These are phyloP conservation scores for Acrobasis consociella DNA, from an alignment of 2,888 invertebrate genomes.

Conservation along the genomic window DNA sequence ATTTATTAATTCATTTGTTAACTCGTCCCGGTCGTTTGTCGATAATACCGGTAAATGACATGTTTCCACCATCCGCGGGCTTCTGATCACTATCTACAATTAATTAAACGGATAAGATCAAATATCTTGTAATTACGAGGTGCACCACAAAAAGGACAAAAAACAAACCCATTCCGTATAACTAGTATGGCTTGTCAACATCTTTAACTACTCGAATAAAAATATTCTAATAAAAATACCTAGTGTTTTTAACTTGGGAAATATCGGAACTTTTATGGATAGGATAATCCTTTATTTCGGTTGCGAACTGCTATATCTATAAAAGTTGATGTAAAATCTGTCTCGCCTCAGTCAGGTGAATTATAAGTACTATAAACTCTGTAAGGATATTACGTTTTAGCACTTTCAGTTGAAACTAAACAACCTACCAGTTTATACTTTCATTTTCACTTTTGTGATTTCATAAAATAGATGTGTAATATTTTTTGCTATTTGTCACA, in stretches of 20 bases:
- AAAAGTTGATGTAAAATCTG: background rate
- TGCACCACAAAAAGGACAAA: conserved; percentile 18
- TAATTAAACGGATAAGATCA: conserved; percentile 37
- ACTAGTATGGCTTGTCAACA: conserved; percentile 20
- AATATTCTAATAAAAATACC: conserved; percentile 19
- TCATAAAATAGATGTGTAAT: too few relatives aligned
- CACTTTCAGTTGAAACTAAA: too few relatives aligned
- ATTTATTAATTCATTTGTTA: conserved; percentile 23
- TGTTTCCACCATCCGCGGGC: conserved; percentile 29
- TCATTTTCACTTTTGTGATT: too few relatives aligned
- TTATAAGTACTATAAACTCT: background rate
- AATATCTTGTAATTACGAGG: conserved; percentile 22
- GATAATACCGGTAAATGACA: conserved; percentile 25
- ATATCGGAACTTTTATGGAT: conserved; percentile 9
- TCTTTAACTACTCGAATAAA: conserved; percentile 20
- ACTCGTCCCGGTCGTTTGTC: conserved; percentile 19
- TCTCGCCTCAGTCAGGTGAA: background rate
- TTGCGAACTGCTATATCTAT: conserved; percentile 1
- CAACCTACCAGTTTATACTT: too few relatives aligned
- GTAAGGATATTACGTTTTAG: background rate
- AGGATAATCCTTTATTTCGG: conserved; percentile 2
- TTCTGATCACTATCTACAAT: conserved; percentile 33
- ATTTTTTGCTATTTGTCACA: too few relatives aligned
- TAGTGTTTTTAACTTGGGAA: conserved; percentile 3
- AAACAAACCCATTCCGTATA: conserved; percentile 16